Evolutionary conservation across 2,888 invertebrate genomes (phyloP).

Genomic region (Sinopyrophorus schimmeli): DNA sequence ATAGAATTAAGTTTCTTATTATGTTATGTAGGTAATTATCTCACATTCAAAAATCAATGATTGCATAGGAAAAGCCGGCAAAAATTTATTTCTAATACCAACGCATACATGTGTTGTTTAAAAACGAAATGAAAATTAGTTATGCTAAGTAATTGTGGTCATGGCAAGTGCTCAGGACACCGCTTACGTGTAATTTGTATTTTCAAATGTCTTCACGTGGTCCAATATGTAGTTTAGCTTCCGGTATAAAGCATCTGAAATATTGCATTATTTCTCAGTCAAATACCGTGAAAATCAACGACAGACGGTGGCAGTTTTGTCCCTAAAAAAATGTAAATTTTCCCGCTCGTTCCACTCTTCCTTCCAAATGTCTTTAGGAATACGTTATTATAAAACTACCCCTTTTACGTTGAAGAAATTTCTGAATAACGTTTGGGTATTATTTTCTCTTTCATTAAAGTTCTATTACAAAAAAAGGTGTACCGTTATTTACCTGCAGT

Average conservation of each 20-base stretch:
- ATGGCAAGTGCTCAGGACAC: slow-evolving; percentile 16
- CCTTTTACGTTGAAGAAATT: too few relatives aligned
- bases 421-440: too few relatives aligned
- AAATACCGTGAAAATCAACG: slow-evolving; percentile 28
- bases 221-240: slow-evolving; percentile 20
- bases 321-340: slow-evolving; percentile 18
- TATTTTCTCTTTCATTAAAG: too few relatives aligned
- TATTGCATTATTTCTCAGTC: slow-evolving; percentile 27
- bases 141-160: slow-evolving; percentile 20
- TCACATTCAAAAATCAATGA: too few relatives aligned
- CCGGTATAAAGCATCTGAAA: slow-evolving; percentile 18
- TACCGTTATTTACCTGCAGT: too few relatives aligned
- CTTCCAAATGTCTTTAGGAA: slow-evolving; percentile 19
- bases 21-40: too few relatives aligned
- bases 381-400: slow-evolving; percentile 21
- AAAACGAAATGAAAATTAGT: slow-evolving; percentile 19
- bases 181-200: slow-evolving; percentile 27
- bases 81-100: too few relatives aligned
- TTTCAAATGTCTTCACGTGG: slow-evolving; percentile 27
- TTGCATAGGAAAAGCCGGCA: too few relatives aligned
- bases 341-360: slow-evolving; percentile 28
- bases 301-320: slow-evolving; percentile 29
- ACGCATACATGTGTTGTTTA: too few relatives aligned
- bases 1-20: too few relatives aligned
- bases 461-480: too few relatives aligned